phyloP scores from a whole-genome alignment of 1,140 invertebrate genomes.

The Meloidogyne chitwoodi region DNA sequence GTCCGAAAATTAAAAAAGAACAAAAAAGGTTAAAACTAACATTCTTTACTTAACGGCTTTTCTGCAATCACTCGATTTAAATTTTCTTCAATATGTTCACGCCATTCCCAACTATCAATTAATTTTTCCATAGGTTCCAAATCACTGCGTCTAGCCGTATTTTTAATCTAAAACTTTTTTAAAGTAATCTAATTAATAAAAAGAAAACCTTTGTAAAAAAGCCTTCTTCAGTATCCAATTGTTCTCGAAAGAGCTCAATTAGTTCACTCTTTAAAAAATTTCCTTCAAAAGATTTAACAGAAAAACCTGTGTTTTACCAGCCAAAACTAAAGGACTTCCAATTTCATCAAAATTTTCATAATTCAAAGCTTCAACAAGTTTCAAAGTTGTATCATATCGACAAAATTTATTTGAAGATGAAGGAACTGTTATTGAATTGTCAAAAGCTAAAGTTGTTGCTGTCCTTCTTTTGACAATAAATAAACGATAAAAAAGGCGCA shows the following conservation, averaged over 20 bases:
- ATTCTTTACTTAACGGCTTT: background rate
- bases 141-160: background rate
- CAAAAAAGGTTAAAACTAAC: background rate
- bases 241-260: background rate
- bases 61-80: background rate
- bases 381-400: background rate
- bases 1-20: background rate
- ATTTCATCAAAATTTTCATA: background rate
- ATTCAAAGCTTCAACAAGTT: background rate
- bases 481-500: background rate
- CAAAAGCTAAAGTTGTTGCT: background rate
- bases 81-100: constrained; percentile 15
- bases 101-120: constrained; percentile 22
- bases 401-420: background rate
- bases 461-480: background rate
- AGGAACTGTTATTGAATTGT: background rate
- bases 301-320: background rate
- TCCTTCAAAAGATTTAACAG: background rate
- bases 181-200: background rate
- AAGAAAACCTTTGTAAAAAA: background rate
- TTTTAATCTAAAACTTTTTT: background rate
- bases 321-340: background rate
- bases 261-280: background rate
- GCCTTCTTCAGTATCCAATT: background rate
- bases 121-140: constrained; percentile 14